A percentile compares a stretch with the other conserved stretches of the same genome.
Conservation (phyloP, 2,888 invertebrate genomes). For the Plebejus argus region DNA sequence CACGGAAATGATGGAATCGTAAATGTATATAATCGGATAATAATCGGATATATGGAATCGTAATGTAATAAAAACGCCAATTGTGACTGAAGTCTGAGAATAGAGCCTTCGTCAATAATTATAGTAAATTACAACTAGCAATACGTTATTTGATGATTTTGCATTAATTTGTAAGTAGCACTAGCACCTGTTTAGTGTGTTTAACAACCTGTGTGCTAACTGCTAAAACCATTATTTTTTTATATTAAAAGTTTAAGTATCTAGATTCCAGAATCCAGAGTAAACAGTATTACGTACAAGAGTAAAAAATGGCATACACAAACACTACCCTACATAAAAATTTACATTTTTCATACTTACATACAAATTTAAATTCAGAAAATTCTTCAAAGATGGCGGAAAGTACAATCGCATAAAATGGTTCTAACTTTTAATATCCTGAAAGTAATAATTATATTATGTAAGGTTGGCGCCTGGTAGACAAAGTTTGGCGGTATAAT, state of each 20-base stretch:
- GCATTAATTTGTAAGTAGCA: not conserved
- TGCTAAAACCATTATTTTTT: too few relatives aligned
- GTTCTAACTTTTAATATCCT: not conserved
- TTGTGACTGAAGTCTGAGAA: not conserved
- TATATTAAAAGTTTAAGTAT: too few relatives aligned
- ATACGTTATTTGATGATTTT: constrained; percentile 11
- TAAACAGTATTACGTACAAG: too few relatives aligned
- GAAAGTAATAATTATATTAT: not conserved
- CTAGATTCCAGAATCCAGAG: too few relatives aligned
- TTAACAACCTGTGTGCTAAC: not conserved
- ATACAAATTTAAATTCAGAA: too few relatives aligned
- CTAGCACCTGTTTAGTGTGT: not conserved
- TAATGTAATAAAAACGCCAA: constrained; percentile 9
- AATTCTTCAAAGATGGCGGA: not conserved
- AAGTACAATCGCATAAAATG: not conserved
- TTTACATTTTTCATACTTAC: too few relatives aligned
- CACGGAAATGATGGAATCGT: not conserved
- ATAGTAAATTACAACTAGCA: not conserved
- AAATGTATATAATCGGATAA: too few relatives aligned
- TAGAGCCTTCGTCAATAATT: not conserved
- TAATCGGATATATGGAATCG: too few relatives aligned
- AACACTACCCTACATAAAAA: too few relatives aligned
- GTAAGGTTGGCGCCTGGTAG: constrained; percentile 1
- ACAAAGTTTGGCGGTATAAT: constrained; percentile 20
- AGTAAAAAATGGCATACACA: too few relatives aligned